These are phyloP conservation scores for Speoplatyrhinus poulsoni DNA, from an alignment of 2,113 vertebrate genomes.

Conservation along the genomic window DNA sequence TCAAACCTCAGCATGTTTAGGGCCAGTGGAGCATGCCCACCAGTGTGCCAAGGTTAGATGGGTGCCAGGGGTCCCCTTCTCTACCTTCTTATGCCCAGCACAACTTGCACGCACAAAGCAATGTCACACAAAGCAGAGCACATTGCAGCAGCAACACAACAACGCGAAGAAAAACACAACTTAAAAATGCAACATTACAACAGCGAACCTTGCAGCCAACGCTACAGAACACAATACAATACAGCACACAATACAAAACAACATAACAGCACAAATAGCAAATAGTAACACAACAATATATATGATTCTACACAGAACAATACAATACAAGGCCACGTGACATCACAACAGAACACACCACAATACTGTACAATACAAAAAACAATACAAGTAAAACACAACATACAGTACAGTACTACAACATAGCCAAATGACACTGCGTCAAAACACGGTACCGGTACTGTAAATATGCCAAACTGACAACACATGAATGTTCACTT, in stretches of 20 bases:
- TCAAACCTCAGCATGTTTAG: conserved; percentile 77
- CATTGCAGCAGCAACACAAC: background rate
- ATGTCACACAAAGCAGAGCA: conserved; percentile 28
- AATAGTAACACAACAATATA: background rate
- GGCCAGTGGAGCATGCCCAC: conserved; percentile 69
- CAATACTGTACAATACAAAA: background rate
- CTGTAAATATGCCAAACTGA: background rate
- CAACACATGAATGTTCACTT: background rate
- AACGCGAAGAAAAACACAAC: background rate
- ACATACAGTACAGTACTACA: too few species aligned
- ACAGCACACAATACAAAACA: background rate
- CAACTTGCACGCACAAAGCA: conserved; percentile 52
- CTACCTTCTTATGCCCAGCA: conserved; percentile 43
- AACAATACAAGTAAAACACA: too few species aligned
- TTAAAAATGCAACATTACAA: too few species aligned
- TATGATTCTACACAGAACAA: background rate
- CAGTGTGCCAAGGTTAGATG: conserved; percentile 76
- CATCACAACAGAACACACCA: too few species aligned
- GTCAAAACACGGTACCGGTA: too few species aligned
- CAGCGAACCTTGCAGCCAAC: background rate
- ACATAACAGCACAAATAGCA: background rate
- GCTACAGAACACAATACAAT: background rate
- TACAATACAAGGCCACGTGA: too few species aligned
- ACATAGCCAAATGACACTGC: too few species aligned
- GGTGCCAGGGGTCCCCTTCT: conserved; percentile 73